Base-by-base conservation (phyloP, 2,888 invertebrate genomes). In the Rhaphigaster nebulosa region DNA sequence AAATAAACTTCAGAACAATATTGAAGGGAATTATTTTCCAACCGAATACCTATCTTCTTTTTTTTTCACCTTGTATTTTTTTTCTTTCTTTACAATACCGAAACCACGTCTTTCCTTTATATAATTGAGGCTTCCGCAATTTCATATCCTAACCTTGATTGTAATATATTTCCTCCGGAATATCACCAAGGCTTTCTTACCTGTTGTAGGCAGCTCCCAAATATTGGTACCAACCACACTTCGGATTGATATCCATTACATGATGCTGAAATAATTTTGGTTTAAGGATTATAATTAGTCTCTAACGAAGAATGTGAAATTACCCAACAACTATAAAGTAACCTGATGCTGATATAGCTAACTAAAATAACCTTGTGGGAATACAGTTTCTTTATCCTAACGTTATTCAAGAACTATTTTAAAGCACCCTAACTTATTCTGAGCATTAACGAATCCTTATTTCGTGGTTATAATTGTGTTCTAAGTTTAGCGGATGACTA, bases 121-220 rank as follows among this genome's bases (percentile, higher is more conserved):
- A 38, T 76, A 38, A 65, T 38, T 34, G 34, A 6, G 38, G 70
- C 70, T 76, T 76, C 70, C 70, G 34, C 70, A 20, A 38, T 76
- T 76, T 26, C 70, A 34, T 65, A 65, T 34, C 0, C 65, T 65
- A 20, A 76, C 70, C 70, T 76, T 76, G 70, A 38, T 38, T 38
- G 34, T 76, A 76, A 76, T 38, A 18, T 23, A 38, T 38, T 76
- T 76, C 70, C 70, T 76, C 34, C 38, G 38, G 70, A 38, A 76
- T 76, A 76, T 76, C 70, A 6, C 70, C 70, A 76, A 76, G 70
- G 70, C 38, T 76, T 76, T 18, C 65, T n/a, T 60, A n/a, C n/a
- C 8, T 65, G 29, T 65, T 12, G 10, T n/a, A 60, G n/a, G 18
- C n/a, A n/a, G 15, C 10, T 13, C 18, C 29, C 65, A 29, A 65